Evolutionary conservation across 2,797 vertebrate species (phyloP).

Genomic region (Benthosema pterotum): DNA sequence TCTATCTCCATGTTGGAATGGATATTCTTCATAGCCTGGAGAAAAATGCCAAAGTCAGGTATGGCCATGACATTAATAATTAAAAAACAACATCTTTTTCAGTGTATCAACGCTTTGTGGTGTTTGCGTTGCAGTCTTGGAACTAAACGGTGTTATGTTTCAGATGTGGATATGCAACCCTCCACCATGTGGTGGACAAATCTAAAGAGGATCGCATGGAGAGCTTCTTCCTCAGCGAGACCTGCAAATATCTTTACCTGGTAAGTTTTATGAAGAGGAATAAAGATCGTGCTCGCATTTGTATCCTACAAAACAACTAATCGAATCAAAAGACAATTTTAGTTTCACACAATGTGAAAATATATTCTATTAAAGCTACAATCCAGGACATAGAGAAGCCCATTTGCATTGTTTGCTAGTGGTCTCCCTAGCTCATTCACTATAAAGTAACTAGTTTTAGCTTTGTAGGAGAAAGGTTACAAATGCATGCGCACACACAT

Average conservation of each 20-base stretch:
- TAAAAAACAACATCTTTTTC: neutral
- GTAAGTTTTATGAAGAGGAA: slow-evolving; percentile 65
- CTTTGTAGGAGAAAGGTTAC: too few relatives aligned
- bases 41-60: slow-evolving; percentile 97
- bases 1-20: slow-evolving; percentile 98
- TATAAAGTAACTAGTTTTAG: too few relatives aligned
- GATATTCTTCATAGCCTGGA: slow-evolving; percentile 98
- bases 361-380: too few relatives aligned
- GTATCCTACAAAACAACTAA: neutral
- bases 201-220: slow-evolving; percentile 99
- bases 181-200: slow-evolving; percentile 97
- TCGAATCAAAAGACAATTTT: too few relatives aligned
- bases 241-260: slow-evolving; percentile 97
- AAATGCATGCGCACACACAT: too few relatives aligned
- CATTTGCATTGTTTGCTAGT: too few relatives aligned
- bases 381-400: too few relatives aligned
- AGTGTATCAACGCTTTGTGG: neutral
- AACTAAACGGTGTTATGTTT: slow-evolving; percentile 19
- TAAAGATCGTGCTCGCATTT: neutral
- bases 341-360: too few relatives aligned
- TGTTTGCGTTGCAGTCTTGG: neutral
- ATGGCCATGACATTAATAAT: slow-evolving; percentile 41
- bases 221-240: slow-evolving; percentile 99
- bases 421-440: too few relatives aligned
- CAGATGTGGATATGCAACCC: slow-evolving; percentile 97